Evolutionary conservation across 2,888 invertebrate genomes (phyloP).

Genomic region (Volucella inflata): DNA sequence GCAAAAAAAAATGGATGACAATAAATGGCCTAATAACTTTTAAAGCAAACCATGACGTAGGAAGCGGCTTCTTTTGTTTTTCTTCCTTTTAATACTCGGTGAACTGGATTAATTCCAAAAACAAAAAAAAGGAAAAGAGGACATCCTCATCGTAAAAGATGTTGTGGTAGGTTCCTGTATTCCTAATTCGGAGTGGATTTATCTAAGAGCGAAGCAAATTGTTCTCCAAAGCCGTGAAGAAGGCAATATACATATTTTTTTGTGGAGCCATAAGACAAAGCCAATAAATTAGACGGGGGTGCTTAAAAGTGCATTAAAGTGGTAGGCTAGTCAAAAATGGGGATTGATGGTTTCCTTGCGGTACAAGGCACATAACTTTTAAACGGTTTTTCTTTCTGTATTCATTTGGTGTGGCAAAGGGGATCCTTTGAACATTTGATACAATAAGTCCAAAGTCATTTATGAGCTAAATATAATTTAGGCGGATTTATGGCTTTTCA

Average conservation of each 20-base stretch:
- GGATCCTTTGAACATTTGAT: too few species aligned
- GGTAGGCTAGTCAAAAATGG: background rate
- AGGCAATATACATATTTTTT: background rate
- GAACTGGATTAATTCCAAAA: conserved; percentile 70
- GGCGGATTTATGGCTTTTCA: too few species aligned
- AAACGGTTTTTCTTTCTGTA: too few species aligned
- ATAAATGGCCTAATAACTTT: conserved; percentile 72
- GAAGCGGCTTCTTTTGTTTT: conserved; percentile 53
- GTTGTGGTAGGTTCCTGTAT: too few species aligned
- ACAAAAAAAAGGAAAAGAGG: conserved; percentile 2
- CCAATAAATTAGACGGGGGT: too few species aligned
- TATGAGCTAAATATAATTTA: too few species aligned
- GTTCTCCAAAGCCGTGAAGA: background rate
- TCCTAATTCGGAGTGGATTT: too few species aligned
- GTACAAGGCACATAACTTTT: too few species aligned
- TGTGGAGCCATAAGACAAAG: background rate
- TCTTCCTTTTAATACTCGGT: conserved; percentile 27
- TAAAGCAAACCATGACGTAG: conserved; percentile 59
- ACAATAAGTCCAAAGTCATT: too few species aligned
- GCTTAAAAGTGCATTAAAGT: background rate
- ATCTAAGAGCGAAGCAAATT: too few species aligned
- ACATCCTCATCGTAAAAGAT: conserved; percentile 30
- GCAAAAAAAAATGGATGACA: conserved; percentile 19
- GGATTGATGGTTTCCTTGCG: background rate
- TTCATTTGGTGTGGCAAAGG: too few species aligned